Percentiles rank a stretch among this genome's conserved stretches.
Conservation (phyloP, 2,888 invertebrate species). For the Troides aeacus region DNA sequence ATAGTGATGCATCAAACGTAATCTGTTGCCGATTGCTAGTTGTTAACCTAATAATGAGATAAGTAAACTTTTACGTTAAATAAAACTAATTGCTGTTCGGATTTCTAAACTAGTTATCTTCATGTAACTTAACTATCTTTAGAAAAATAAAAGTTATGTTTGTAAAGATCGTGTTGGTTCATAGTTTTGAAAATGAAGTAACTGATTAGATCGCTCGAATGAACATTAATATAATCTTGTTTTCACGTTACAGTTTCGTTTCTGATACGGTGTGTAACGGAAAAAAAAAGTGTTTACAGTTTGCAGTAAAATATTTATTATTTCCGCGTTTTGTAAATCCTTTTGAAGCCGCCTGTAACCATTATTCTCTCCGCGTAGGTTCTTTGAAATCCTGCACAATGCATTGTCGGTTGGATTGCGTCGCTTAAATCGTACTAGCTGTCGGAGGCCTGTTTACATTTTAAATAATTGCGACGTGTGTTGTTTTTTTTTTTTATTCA, state of each 20-base stretch:
- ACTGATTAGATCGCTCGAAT: too few species aligned
- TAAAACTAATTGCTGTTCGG: neutral
- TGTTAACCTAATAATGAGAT: too few species aligned
- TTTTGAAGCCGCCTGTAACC: slow-evolving; percentile 20
- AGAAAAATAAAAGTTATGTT: too few species aligned
- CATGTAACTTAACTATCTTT: too few species aligned
- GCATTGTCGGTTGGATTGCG: slow-evolving; percentile 26
- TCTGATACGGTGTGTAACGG: neutral
- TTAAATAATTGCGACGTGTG: slow-evolving; percentile 14
- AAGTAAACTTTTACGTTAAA: neutral
- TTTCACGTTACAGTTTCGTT: neutral
- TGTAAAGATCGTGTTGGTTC: too few species aligned
- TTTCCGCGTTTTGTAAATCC: slow-evolving; percentile 24
- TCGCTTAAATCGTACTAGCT: slow-evolving; percentile 19
- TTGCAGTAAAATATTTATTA: slow-evolving; percentile 22
- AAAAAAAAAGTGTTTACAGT: slow-evolving; percentile 7
- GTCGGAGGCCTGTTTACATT: slow-evolving; percentile 21
- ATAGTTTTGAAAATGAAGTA: too few species aligned
- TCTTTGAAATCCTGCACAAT: slow-evolving; percentile 28
- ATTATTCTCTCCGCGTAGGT: slow-evolving; percentile 22
- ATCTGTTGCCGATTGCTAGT: too few species aligned
- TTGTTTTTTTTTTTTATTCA: neutral
- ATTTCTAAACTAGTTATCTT: too few species aligned
- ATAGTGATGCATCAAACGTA: too few species aligned
- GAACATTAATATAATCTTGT: too few species aligned